Evolutionary conservation across 2,888 invertebrate genomes (phyloP).

Genomic region (Rhagonycha fulva): DNA sequence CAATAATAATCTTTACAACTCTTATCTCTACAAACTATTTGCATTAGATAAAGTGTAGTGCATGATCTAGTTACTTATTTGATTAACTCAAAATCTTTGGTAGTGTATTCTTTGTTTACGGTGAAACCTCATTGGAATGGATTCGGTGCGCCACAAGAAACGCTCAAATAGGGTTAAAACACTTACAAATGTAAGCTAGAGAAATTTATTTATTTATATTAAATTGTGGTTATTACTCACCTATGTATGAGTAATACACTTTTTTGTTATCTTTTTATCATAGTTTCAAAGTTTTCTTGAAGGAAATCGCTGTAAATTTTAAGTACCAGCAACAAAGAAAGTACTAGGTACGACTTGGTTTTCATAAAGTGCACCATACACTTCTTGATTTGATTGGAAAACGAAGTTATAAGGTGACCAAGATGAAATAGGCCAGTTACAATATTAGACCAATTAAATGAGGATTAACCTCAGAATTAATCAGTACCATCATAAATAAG

Average conservation of each 20-base stretch:
- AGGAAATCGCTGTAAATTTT: not conserved
- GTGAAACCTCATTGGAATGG: not conserved
- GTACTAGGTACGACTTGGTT: not conserved
- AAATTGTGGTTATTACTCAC: not conserved
- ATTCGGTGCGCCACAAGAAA: not conserved
- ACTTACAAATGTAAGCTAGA: not conserved
- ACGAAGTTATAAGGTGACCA: too few relatives aligned
- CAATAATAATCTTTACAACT: conserved; percentile 8
- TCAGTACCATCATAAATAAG: too few relatives aligned
- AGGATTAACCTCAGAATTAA: too few relatives aligned
- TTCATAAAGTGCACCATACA: not conserved
- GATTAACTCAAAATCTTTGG: not conserved
- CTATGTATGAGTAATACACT: not conserved
- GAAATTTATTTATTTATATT: too few relatives aligned
- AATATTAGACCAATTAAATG: too few relatives aligned
- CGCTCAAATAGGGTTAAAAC: not conserved
- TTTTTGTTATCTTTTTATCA: not conserved
- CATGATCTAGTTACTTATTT: not conserved
- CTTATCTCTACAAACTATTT: conserved; percentile 10
- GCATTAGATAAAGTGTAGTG: conserved; percentile 10
- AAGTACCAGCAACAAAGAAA: too few relatives aligned
- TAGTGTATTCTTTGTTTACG: not conserved
- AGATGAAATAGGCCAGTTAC: too few relatives aligned
- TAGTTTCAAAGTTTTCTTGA: not conserved
- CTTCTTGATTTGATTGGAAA: too few relatives aligned